phyloP scores from a whole-genome alignment of 2,888 invertebrate species.

The Thumatha senex region DNA sequence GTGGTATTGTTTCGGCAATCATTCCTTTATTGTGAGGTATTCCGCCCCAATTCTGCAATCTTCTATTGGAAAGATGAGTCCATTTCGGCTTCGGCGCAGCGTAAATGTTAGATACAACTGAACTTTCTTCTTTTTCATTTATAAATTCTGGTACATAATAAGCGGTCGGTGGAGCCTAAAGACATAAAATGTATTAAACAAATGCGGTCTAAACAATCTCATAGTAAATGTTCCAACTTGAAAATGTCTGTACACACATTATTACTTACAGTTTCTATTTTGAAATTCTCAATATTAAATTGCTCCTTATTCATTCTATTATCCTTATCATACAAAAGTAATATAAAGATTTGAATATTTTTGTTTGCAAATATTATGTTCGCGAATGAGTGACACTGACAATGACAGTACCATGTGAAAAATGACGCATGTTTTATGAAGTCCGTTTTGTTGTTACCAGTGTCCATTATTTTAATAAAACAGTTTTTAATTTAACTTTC shows the following conservation, averaged over 20 bases:
- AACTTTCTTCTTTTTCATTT: constrained; percentile 87
- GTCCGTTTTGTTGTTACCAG: neutral
- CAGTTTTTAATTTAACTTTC: neutral
- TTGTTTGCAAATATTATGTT: neutral
- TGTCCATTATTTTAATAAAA: neutral
- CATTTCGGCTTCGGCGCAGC: constrained; percentile 96
- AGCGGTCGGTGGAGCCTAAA: constrained; percentile 84
- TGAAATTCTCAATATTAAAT: constrained; percentile 29
- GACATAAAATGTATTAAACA: neutral
- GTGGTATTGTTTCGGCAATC: constrained; percentile 94
- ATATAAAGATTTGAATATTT: neutral
- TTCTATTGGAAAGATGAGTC: constrained; percentile 95
- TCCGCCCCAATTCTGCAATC: constrained; percentile 99
- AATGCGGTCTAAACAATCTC: no score
- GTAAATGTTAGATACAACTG: constrained; percentile 89
- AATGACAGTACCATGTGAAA: no score
- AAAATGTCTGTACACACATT: neutral
- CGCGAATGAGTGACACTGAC: neutral
- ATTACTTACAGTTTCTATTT: constrained; percentile 1
- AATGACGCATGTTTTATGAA: no score
- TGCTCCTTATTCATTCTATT: constrained; percentile 12
- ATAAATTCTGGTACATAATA: constrained; percentile 96
- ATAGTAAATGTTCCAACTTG: neutral
- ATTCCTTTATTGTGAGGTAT: constrained; percentile 96
- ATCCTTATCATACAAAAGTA: neutral